Base-by-base conservation (phyloP, 1,140 invertebrate genomes). In the Saccostrea cuccullata region DNA sequence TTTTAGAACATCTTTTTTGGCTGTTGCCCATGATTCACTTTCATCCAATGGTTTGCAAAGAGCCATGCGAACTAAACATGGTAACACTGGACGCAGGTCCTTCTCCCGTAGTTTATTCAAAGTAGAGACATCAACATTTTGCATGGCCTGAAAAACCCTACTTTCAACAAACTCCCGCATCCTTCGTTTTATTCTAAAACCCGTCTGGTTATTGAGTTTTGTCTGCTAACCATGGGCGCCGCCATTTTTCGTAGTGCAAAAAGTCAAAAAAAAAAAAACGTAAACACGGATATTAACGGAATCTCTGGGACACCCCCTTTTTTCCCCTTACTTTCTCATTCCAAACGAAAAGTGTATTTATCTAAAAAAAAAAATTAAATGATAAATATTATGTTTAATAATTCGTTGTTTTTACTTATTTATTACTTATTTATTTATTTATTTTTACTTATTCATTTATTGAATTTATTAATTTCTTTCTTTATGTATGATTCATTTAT, bases 31-130 rank as follows among this genome's bases (percentile, higher is more conserved):
- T 67, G 97, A 96, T 91, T 96, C 96, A 0, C 98, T 98, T 85
- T 97, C 97, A 95, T 99, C 98, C 36, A 98, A 94, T 9, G 98
- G 97, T 55, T 97, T 97, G 90, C 98, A 98, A 0, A 99, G 95
- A 89, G 98, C 98, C 98, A 99, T 99, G 84, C 98, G 96, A 17
- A 96, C 98, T 77, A 99, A 96, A 94, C 98, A 98, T 85, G 98
- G 98, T 91, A 99, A 95, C 77, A 99, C 97, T 20, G 98, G 98
- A 20, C 98, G 96, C 58, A 99, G 97, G 93, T 98, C 97, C 84
- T 96, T 95, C 89, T 97, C 96, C 0, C 96, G 95, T 91, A 97
- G 97, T 40, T 96, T 95, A n/a, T 96, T 95, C 47, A 98, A 94
- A 91, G 96, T 96, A n/a, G 96, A 95, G 15, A 98, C 97, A 94